phyloP scores from a whole-genome alignment of 2,888 invertebrate genomes.

The Yponomeuta cagnagella region DNA sequence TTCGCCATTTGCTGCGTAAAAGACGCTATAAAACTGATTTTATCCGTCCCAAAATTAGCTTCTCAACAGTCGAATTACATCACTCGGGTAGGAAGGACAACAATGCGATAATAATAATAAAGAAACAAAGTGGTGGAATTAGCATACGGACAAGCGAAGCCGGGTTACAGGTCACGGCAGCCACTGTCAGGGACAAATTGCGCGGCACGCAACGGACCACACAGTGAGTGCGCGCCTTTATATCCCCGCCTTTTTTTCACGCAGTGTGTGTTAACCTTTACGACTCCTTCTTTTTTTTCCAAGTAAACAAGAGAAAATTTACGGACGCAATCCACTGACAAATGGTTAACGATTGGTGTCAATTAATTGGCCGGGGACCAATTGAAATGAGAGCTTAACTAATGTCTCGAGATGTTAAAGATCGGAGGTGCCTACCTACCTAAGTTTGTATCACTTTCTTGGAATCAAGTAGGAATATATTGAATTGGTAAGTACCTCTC shows the following conservation, averaged over 20 bases:
- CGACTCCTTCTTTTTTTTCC: not conserved
- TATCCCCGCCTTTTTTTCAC: constrained; percentile 13
- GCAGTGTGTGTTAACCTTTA: not conserved
- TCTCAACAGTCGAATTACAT: not conserved
- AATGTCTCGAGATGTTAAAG: constrained; percentile 27
- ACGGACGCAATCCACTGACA: constrained; percentile 11
- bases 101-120: constrained; percentile 11
- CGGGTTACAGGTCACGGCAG: constrained; percentile 44
- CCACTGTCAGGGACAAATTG: constrained; percentile 49
- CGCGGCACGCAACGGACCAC: constrained; percentile 37
- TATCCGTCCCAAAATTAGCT: not conserved
- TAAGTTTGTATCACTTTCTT: not conserved
- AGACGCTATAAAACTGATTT: not conserved
- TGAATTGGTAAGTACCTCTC: too few relatives aligned
- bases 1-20: not conserved
- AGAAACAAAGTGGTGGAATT: constrained; percentile 31
- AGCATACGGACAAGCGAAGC: constrained; percentile 41
- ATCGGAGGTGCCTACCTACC: not conserved
- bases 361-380: constrained; percentile 30
- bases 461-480: too few relatives aligned
- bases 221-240: constrained; percentile 17
- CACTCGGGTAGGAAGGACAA: not conserved
- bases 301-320: constrained; percentile 14
- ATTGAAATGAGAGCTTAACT: constrained; percentile 42
- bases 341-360: constrained; percentile 11